Evolutionary conservation across 37 sponge, comb jelly and placozoan species (phyloP).

Genomic region (Geodia barretti): DNA sequence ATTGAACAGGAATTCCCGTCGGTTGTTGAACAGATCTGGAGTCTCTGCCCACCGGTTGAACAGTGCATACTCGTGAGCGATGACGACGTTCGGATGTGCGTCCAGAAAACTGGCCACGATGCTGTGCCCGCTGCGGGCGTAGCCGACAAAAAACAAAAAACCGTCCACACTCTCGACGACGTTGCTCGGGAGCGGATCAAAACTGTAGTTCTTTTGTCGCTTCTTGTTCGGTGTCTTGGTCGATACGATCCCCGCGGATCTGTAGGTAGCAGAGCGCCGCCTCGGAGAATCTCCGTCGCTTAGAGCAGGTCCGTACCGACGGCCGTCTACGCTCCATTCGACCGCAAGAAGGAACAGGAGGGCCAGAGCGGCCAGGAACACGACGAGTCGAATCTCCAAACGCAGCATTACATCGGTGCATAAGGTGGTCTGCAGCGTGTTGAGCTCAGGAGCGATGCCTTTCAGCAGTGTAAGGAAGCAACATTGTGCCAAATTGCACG

Average conservation of each 20-base stretch:
- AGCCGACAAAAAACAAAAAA: slow-evolving; percentile 67
- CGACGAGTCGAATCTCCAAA: slow-evolving; percentile 4
- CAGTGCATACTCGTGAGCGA: slow-evolving; percentile 57
- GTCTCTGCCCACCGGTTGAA: slow-evolving; percentile 16
- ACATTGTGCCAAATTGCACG: not conserved
- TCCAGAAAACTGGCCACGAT: slow-evolving; percentile 64
- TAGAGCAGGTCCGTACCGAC: too few relatives aligned
- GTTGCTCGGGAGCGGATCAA: slow-evolving; percentile 1
- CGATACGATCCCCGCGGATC: not conserved
- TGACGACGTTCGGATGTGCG: slow-evolving; percentile 70
- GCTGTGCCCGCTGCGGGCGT: slow-evolving; percentile 71
- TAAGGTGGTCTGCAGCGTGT: not conserved
- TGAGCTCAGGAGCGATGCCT: not conserved
- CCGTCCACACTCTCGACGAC: slow-evolving; percentile 15
- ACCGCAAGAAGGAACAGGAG: not conserved
- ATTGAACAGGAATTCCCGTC: slow-evolving; percentile 16
- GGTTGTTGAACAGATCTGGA: not conserved
- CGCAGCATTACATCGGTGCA: slow-evolving; percentile 1
- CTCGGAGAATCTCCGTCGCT: not conserved
- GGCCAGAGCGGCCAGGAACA: not conserved
- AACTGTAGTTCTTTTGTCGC: not conserved
- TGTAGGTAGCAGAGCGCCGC: not conserved
- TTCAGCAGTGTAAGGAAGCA: not conserved
- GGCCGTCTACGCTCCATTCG: not conserved
- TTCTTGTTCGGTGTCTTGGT: not conserved